Evolutionary conservation across 2,113 vertebrate genomes (phyloP), one percentile per base, ranked within the genome.

Genomic region (Clarias magur): DNA sequence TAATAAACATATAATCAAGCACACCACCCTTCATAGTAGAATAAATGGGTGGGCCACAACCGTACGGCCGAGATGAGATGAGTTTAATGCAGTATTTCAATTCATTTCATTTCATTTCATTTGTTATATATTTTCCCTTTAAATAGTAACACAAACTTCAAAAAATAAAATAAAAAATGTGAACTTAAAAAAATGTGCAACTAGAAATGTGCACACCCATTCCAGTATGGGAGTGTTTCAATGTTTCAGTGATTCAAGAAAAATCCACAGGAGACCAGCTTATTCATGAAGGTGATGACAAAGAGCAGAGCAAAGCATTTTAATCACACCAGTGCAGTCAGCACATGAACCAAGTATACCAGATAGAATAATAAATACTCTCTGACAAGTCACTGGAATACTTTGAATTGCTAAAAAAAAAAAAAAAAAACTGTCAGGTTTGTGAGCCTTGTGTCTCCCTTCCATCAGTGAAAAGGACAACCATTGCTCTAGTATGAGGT

Each of bases 1-100:
- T 94, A 93, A 94, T 93, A 94, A 93, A 94, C 62, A 86, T 93
- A 94, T 86, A 88, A 76, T 93, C 92, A 93, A 94, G 89, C 90
- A 93, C 93, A 91, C 90, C 87, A 92, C 92, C 86, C 91, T 92
- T 92, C 93, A 92, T 93, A 92, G 92, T 88, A 88, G 88, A 92
- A 91, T 83, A 76, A 85, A 87, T 48, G 86, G 89, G 85, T 76
- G 88, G 80, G 89, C 91, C 21, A 70, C 86, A 84, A 88, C 87
- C 86, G 87, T 87, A 90, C 72, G 84, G 88, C 88, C 90, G 73
- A 88, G 67, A 63, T 10, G 34, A 84, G 38, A 60, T 82, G 48
- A 11, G 53, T 42, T 9, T 23, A 30, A 78, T 82, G 53, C 42
- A 70, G 16, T n/a, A 34, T 42, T 60, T 48, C 23, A 68, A 12